These are phyloP conservation scores for Pseudochromis fuscus DNA, from an alignment of 2,797 vertebrate species.

Conservation along the genomic window DNA sequence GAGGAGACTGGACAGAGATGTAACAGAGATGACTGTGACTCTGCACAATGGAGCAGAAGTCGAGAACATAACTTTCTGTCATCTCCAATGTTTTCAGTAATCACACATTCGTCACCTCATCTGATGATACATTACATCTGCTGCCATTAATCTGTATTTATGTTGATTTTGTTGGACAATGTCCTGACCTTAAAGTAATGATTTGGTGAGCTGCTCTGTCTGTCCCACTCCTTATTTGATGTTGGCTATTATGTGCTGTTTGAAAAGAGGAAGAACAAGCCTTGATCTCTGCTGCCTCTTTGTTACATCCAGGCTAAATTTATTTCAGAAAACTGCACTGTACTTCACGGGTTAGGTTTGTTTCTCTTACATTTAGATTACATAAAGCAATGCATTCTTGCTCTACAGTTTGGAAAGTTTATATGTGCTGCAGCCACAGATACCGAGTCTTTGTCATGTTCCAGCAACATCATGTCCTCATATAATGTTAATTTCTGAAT, in stretches of 20 bases:
- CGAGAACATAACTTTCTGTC: neutral
- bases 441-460: constrained; percentile 29
- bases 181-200: neutral
- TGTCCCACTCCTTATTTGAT: neutral
- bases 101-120: neutral
- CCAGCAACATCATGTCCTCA: constrained; percentile 40
- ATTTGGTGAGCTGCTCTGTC: neutral
- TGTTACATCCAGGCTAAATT: neutral
- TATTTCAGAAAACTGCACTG: neutral
- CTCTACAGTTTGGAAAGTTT: neutral
- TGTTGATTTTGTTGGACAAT: neutral
- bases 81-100: neutral
- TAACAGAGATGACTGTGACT: neutral
- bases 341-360: neutral
- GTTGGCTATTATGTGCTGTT: neutral
- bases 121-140: neutral
- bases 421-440: constrained; percentile 4
- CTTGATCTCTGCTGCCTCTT: neutral
- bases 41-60: neutral
- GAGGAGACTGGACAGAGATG: neutral
- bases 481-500: constrained; percentile 22
- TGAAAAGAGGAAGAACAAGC: neutral
- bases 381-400: neutral
- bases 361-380: neutral
- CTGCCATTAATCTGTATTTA: neutral